Base-by-base conservation (phyloP, 1,140 invertebrate species). In the Homarus americanus region DNA sequence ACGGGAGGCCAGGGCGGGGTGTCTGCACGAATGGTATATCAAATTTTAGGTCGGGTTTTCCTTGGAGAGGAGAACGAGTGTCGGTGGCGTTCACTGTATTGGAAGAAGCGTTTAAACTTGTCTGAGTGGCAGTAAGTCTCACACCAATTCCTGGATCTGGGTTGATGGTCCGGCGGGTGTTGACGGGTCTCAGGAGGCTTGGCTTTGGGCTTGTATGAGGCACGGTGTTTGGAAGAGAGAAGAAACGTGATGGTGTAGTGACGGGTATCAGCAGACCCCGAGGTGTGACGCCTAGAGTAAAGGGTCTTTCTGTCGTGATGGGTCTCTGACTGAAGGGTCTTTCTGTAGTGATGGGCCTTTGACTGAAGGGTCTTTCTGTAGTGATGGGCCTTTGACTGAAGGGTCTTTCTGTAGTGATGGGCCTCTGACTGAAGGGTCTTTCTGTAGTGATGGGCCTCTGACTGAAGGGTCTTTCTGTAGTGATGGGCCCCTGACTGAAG, bases 21-120 rank as follows among this genome's bases (percentile, higher is more conserved):
- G 82, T 83, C 38, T 83, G 82, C 4, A n/a, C 20, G 32, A 69
- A 40, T 34, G 82, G 36, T 36, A 63, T 83, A 0, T n/a, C 36
- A 40, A 66, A 12, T 2, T 79, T 15, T 7, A 38, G 12, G 5
- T 32, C 24, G 28, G 44, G 12, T 69, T 0, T 9, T 28, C 32
- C 63, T 32, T 28, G n/a, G 24, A 24, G 20, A 32, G 9, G 15
- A 79, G 40, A 17, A 5, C 28, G 24, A 28, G 76, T 44, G 49
- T 15, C 49, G 24, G 17, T 79, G 28, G 9, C 28, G 32, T 79
- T 38, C 24, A 15, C 53, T 76, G 75, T 12, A 36, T 20, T 40
- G 75, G 12, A 24, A 63, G 58, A 20, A 20, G 12, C 58, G 44
- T 9, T 49, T 9, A 9, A 10, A 17, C 44, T 49, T 63, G 58